A percentile compares a stretch with the other conserved stretches of the same genome.
phyloP scores from a whole-genome alignment of 2,888 invertebrate species.

The Nephrotoma flavescens region DNA sequence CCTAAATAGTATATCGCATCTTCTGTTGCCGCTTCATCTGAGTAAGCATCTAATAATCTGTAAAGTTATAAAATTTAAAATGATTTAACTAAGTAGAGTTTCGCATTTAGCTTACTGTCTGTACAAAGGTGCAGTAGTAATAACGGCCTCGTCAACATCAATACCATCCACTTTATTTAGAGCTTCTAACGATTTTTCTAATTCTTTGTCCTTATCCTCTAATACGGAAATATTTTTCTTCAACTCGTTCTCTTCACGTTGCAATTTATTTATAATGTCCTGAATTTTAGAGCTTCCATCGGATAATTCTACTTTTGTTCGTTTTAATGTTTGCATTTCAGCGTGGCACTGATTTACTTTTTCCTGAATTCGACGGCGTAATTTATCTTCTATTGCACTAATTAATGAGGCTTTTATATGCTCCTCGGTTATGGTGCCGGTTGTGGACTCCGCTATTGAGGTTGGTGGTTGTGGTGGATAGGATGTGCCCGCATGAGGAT shows the following conservation, averaged over 20 bases:
- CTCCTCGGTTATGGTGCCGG: slow-evolving; percentile 84
- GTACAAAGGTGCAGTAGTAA: slow-evolving; percentile 89
- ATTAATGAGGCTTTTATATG: slow-evolving; percentile 87
- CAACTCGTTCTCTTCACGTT: slow-evolving; percentile 62
- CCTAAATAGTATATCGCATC: slow-evolving; percentile 98
- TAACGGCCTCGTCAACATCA: slow-evolving; percentile 92
- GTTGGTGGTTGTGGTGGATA: not conserved
- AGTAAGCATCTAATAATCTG: slow-evolving; percentile 82
- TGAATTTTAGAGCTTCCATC: slow-evolving; percentile 74
- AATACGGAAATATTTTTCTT: slow-evolving; percentile 71
- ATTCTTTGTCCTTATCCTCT: slow-evolving; percentile 75
- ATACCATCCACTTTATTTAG: slow-evolving; percentile 65
- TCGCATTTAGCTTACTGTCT: slow-evolving; percentile 54
- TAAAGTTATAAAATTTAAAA: slow-evolving; percentile 16
- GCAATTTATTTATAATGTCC: slow-evolving; percentile 57
- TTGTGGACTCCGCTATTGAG: slow-evolving; percentile 34
- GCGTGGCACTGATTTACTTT: slow-evolving; percentile 83
- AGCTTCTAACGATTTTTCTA: slow-evolving; percentile 64
- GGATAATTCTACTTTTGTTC: slow-evolving; percentile 73
- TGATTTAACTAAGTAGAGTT: slow-evolving; percentile 6
- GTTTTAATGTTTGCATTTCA: slow-evolving; percentile 73
- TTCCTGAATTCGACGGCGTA: slow-evolving; percentile 68
- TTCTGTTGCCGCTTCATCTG: slow-evolving; percentile 95
- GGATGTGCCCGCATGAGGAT: slow-evolving; percentile 16
- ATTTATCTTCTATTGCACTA: slow-evolving; percentile 90